Base-by-base conservation (phyloP, 2,797 vertebrate genomes). In the Sphenodon punctatus region DNA sequence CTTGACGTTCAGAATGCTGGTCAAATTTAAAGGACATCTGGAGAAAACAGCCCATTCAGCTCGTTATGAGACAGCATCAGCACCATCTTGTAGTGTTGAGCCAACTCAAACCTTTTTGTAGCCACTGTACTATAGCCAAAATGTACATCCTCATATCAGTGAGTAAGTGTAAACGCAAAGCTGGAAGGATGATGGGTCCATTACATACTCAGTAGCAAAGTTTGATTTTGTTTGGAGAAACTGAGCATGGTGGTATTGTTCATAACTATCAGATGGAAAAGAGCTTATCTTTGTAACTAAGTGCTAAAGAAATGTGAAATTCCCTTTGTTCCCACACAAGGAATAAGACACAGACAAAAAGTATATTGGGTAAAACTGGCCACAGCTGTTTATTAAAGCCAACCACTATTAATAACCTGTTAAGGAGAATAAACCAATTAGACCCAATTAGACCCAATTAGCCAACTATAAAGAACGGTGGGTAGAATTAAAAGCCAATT, bases 321-420 rank as follows among this genome's bases (percentile, higher is more conserved):
- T 86, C 1, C 49, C 6, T 66, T 86, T n/a, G n/a, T n/a, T n/a
- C n/a, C n/a, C n/a, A n/a, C n/a, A n/a, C n/a, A n/a, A n/a, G n/a
- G n/a, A n/a, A n/a, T n/a, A n/a, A n/a, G n/a, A n/a, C n/a, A n/a
- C n/a, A n/a, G n/a, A n/a, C n/a, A n/a, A n/a, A n/a, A n/a, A n/a
- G n/a, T n/a, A n/a, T n/a, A n/a, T n/a, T n/a, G n/a, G n/a, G n/a
- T n/a, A n/a, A n/a, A n/a, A n/a, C n/a, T n/a, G n/a, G n/a, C n/a
- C n/a, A n/a, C n/a, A n/a, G n/a, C n/a, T n/a, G n/a, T n/a, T n/a
- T n/a, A n/a, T n/a, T n/a, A n/a, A n/a, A n/a, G 17, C 59, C 20
- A 25, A 66, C 71, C 76, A 73, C n/a, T 65, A 68, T 86, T 87
- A 89, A 41, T 79, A 73, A 80, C 66, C 11, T 75, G 10, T 75